Evolutionary conservation across 2,888 invertebrate genomes (phyloP).

Genomic region (Laothoe populi): DNA sequence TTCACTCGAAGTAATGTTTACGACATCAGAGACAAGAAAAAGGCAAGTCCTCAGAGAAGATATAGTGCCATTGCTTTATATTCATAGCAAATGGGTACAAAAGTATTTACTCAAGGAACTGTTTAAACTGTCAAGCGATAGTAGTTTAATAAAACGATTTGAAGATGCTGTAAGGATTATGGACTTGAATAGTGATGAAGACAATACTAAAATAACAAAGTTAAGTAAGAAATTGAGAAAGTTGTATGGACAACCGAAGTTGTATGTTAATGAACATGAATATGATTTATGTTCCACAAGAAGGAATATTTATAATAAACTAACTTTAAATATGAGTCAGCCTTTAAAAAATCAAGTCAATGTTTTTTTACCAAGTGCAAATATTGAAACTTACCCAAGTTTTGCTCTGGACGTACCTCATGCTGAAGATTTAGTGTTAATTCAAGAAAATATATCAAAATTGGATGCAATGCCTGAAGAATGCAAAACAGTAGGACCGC

Average conservation of each 20-base stretch:
- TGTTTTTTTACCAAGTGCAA: conserved; percentile 47
- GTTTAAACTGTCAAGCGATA: conserved; percentile 48
- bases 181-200: conserved; percentile 47
- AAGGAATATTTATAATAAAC: conserved; percentile 50
- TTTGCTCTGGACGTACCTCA: conserved; percentile 65
- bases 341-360: conserved; percentile 61
- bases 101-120: conserved; percentile 84
- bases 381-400: conserved; percentile 46
- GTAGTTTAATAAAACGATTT: conserved; percentile 44
- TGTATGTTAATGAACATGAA: conserved; percentile 59
- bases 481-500: conserved; percentile 34
- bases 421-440: conserved; percentile 41
- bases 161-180: conserved; percentile 43
- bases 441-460: conserved; percentile 52
- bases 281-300: conserved; percentile 53
- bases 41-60: conserved; percentile 74
- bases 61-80: conserved; percentile 85
- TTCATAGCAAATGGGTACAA: conserved; percentile 90
- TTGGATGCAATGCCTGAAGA: conserved; percentile 39
- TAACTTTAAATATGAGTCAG: conserved; percentile 59
- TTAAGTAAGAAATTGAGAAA: conserved; percentile 72
- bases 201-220: conserved; percentile 57
- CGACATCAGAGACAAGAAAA: conserved; percentile 56
- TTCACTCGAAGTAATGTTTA: conserved; percentile 66
- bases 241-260: conserved; percentile 67